Conservation (phyloP, 2,113 vertebrate species). For the Gopherus flavomarginatus region DNA sequence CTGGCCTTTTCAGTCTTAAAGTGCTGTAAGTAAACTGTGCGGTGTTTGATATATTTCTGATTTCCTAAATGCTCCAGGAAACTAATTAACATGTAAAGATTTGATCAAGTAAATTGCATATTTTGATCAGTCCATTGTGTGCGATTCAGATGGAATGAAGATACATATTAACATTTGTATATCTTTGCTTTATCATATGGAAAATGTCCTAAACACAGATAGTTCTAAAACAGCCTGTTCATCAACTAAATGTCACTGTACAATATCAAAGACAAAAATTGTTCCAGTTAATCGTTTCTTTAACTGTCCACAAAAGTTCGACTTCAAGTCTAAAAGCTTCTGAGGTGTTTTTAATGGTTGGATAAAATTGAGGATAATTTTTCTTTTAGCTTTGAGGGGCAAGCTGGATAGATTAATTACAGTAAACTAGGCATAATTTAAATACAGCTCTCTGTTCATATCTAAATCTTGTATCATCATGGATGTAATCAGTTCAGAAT, state of each 20-base stretch:
- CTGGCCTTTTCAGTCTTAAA: constrained; percentile 93
- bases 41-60: constrained; percentile 68
- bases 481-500: background rate
- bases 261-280: constrained; percentile 45
- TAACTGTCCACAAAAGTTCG: constrained; percentile 5
- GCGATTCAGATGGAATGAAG: constrained; percentile 12
- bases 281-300: constrained; percentile 17
- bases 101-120: constrained; percentile 54
- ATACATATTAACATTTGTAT: constrained; percentile 53
- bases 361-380: background rate
- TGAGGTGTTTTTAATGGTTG: background rate
- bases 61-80: constrained; percentile 64
- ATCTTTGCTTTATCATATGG: constrained; percentile 27
- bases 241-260: constrained; percentile 49
- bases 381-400: background rate
- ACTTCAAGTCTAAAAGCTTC: constrained; percentile 13
- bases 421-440: background rate
- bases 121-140: constrained; percentile 55
- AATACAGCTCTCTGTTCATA: background rate
- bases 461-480: background rate
- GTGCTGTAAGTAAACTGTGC: constrained; percentile 89
- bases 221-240: constrained; percentile 44
- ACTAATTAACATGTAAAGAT: constrained; percentile 68
- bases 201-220: constrained; percentile 45
- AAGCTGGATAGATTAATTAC: background rate